These are phyloP conservation scores for Dermolepida albohirtum DNA, from an alignment of 2,888 invertebrate species.

Conservation along the genomic window DNA sequence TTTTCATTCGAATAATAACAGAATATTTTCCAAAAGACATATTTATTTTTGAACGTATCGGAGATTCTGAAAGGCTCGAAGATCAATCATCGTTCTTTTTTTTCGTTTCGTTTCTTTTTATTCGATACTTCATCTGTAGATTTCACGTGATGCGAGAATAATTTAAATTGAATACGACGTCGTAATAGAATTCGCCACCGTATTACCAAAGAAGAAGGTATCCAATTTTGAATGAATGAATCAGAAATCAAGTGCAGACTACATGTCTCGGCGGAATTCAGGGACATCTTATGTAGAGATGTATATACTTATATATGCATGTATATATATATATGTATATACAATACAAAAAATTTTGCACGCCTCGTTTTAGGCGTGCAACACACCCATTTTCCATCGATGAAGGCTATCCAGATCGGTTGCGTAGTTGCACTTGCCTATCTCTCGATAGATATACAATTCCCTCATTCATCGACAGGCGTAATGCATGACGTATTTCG, in stretches of 20 bases:
- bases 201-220: slow-evolving; percentile 38
- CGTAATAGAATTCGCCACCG: slow-evolving; percentile 13
- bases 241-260: slow-evolving; percentile 50
- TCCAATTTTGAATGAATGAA: slow-evolving; percentile 50
- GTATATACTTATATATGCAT: neutral
- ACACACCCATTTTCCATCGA: slow-evolving; percentile 56
- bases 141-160: slow-evolving; percentile 22
- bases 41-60: no score
- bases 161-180: slow-evolving; percentile 20
- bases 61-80: no score
- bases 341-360: slow-evolving; percentile 46
- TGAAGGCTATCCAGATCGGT: slow-evolving; percentile 52
- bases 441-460: neutral
- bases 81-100: neutral
- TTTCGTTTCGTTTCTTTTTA: slow-evolving; percentile 2
- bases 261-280: slow-evolving; percentile 50
- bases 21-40: no score
- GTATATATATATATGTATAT: neutral
- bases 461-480: no score
- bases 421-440: slow-evolving; percentile 55
- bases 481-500: no score
- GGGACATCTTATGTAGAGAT: slow-evolving; percentile 44
- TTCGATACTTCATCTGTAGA: slow-evolving; percentile 11
- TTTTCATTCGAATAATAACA: no score
- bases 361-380: slow-evolving; percentile 59